A percentile compares a stretch with the other conserved stretches of the same genome.
These are phyloP conservation scores for Drosophila ogumai DNA, from an alignment of 1,140 invertebrate genomes.

Conservation along the genomic window DNA sequence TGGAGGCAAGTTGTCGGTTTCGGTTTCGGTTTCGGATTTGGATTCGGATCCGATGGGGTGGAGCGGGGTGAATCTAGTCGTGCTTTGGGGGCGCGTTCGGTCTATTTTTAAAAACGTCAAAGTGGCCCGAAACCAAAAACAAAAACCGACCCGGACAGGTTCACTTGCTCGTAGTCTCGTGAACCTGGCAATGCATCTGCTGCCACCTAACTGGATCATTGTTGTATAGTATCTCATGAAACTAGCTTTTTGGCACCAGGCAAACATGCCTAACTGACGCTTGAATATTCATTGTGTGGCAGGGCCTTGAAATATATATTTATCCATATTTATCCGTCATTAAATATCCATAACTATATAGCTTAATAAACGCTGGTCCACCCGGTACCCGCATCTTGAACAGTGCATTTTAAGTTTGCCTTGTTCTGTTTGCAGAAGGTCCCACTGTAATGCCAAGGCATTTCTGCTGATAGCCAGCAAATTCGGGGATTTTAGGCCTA, in stretches of 20 bases:
- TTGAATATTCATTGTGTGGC: conserved; percentile 24
- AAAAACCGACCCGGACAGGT: conserved; percentile 19
- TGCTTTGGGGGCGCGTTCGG: conserved; percentile 64
- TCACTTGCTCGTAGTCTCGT: conserved; percentile 27
- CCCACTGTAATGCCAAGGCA: conserved; percentile 29
- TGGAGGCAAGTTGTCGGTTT: conserved; percentile 19
- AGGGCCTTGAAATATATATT: conserved; percentile 20
- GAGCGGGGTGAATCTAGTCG: conserved; percentile 14
- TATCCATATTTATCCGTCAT: not conserved
- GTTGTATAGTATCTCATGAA: not conserved
- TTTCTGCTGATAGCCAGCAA: conserved; percentile 9
- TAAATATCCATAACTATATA: conserved; percentile 25
- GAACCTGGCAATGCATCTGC: conserved; percentile 30
- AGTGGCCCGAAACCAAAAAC: conserved; percentile 38
- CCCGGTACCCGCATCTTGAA: conserved; percentile 18
- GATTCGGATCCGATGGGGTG: conserved; percentile 7
- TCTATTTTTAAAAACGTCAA: conserved; percentile 52
- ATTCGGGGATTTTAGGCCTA: conserved; percentile 49
- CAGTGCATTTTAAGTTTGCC: not conserved
- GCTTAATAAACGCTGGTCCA: not conserved
- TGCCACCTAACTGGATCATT: conserved; percentile 7
- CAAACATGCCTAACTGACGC: not conserved
- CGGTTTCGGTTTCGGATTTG: not conserved
- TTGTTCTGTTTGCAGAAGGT: conserved; percentile 9
- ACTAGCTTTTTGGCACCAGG: conserved; percentile 19